phyloP scores from a whole-genome alignment of 2,888 invertebrate genomes.

The Gisinianus flammeolus region DNA sequence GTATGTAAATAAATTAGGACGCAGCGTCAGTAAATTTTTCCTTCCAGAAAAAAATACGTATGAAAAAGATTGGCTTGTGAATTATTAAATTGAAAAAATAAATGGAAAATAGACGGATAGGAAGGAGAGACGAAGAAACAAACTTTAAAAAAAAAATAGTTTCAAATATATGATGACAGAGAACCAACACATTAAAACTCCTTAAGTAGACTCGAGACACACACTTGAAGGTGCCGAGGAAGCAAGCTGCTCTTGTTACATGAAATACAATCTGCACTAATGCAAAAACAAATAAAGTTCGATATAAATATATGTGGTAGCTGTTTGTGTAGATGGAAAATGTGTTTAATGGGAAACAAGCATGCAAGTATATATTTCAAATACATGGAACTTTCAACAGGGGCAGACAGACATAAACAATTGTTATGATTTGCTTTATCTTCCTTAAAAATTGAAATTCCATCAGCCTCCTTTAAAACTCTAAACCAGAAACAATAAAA shows the following conservation, averaged over 20 bases:
- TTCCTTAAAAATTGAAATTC: too few relatives aligned
- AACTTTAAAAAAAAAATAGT: background rate
- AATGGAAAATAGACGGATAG: too few relatives aligned
- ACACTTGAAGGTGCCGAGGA: background rate
- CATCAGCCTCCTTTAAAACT: too few relatives aligned
- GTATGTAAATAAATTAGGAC: constrained; percentile 16
- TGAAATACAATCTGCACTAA: background rate
- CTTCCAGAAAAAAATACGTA: background rate
- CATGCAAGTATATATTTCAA: background rate
- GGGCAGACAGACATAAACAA: too few relatives aligned
- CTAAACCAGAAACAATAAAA: too few relatives aligned
- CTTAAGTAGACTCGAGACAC: background rate
- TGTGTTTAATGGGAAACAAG: too few relatives aligned
- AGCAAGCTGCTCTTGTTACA: background rate
- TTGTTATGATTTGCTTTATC: too few relatives aligned
- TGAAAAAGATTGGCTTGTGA: too few relatives aligned
- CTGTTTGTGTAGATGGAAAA: too few relatives aligned
- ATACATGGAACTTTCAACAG: background rate
- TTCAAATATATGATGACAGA: constrained; percentile 4
- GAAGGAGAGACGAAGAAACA: background rate
- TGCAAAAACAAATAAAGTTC: background rate
- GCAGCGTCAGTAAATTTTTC: background rate
- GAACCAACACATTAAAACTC: background rate
- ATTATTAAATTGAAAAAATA: too few relatives aligned
- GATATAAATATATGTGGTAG: too few relatives aligned